These are phyloP conservation scores for Enteromius radiatus DNA, from an alignment of 2,797 vertebrate species.

Conservation along the genomic window DNA sequence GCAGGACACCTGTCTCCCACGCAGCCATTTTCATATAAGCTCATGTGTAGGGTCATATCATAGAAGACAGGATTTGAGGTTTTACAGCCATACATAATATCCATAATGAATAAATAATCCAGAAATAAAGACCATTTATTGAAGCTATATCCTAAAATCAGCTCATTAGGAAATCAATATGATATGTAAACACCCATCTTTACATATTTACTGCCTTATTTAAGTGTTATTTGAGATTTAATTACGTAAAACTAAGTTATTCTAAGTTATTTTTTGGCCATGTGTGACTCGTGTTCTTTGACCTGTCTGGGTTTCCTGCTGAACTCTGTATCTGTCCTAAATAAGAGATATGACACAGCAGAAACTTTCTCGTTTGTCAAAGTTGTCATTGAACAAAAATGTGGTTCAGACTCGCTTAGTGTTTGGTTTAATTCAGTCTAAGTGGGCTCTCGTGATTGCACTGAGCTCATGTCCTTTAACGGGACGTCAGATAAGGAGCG, in stretches of 20 bases:
- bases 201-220: not conserved
- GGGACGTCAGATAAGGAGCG: slow-evolving; percentile 26
- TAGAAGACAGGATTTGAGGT: not conserved
- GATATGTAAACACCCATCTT: not conserved
- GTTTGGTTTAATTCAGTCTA: not conserved
- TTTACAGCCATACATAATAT: not conserved
- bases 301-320: not conserved
- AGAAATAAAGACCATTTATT: not conserved
- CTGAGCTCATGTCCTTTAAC: slow-evolving; percentile 50
- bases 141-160: not conserved
- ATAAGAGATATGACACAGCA: not conserved
- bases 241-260: not conserved
- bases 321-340: not conserved
- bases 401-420: not conserved
- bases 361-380: too few relatives aligned
- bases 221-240: not conserved
- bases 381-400: not conserved
- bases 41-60: not conserved
- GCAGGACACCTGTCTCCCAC: slow-evolving; percentile 21
- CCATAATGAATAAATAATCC: not conserved
- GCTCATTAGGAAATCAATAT: not conserved
- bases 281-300: not conserved
- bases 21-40: not conserved
- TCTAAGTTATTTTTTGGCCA: not conserved
- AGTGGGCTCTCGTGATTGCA: not conserved